Percentiles rank a stretch among this genome's conserved stretches.
Evolutionary conservation across 2,797 vertebrate species (phyloP).

Genomic region (Gambusia yucatana): DNA sequence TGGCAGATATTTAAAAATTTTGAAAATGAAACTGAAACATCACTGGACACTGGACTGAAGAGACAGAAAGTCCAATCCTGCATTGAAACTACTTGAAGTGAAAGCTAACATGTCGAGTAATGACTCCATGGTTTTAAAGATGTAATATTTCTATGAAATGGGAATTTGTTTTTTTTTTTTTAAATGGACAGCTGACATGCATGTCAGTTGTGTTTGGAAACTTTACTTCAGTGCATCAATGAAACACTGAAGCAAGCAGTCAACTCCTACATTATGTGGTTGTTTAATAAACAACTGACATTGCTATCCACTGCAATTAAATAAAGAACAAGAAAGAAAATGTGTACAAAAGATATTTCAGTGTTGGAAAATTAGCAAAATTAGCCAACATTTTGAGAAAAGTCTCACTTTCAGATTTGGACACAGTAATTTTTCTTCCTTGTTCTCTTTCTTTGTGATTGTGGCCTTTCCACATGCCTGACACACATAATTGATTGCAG

Average conservation of each 20-base stretch:
- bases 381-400: background rate
- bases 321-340: background rate
- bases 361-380: background rate
- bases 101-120: conserved; percentile 27
- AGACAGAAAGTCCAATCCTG: conserved; percentile 29
- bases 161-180: conserved; percentile 6
- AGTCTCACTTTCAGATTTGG: conserved; percentile 33
- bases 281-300: conserved; percentile 12
- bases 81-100: conserved; percentile 13
- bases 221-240: conserved; percentile 19
- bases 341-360: background rate
- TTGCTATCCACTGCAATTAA: background rate
- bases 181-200: conserved; percentile 16
- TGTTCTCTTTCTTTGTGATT: conserved; percentile 25
- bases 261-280: conserved; percentile 9
- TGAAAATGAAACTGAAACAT: conserved; percentile 43
- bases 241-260: conserved; percentile 17
- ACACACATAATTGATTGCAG: conserved; percentile 79
- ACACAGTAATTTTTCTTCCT: conserved; percentile 9
- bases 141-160: conserved; percentile 7
- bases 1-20: background rate
- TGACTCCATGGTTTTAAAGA: conserved; percentile 24
- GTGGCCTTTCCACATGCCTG: conserved; percentile 49
- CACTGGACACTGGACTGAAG: background rate
- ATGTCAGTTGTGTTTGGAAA: conserved; percentile 7